phyloP scores from a whole-genome alignment of 2,113 vertebrate genomes.

The Perca schrenkii region DNA sequence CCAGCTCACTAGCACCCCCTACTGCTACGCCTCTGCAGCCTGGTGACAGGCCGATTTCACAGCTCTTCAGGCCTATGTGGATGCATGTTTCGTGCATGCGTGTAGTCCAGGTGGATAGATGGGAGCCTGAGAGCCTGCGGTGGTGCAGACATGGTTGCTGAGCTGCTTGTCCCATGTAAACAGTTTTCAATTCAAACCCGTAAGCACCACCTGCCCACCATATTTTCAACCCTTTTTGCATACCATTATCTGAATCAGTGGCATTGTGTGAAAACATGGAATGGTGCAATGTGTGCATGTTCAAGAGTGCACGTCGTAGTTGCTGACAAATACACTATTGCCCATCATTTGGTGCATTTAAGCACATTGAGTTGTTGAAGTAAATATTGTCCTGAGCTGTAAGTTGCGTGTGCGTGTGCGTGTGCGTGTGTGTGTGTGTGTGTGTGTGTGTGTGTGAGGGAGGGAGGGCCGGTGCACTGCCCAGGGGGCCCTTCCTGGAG shows the following conservation, averaged over 20 bases:
- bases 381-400: slow-evolving; percentile 71
- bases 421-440: slow-evolving; percentile 6
- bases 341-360: slow-evolving; percentile 67
- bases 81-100: slow-evolving; percentile 23
- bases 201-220: neutral
- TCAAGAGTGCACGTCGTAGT: neutral
- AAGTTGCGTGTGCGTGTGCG: slow-evolving; percentile 57
- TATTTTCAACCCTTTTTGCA: neutral
- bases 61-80: slow-evolving; percentile 31
- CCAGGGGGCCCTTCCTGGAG: slow-evolving; percentile 64
- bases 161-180: slow-evolving; percentile 48
- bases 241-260: slow-evolving; percentile 1
- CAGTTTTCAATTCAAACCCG: slow-evolving; percentile 50
- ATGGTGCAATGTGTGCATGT: neutral
- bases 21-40: slow-evolving; percentile 63
- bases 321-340: slow-evolving; percentile 60
- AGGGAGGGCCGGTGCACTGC: slow-evolving; percentile 56
- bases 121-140: slow-evolving; percentile 47
- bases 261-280: neutral
- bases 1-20: slow-evolving; percentile 75
- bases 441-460: slow-evolving; percentile 11
- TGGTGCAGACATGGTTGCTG: slow-evolving; percentile 50
- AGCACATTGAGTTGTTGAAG: slow-evolving; percentile 55
- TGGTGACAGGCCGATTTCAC: slow-evolving; percentile 49
- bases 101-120: slow-evolving; percentile 29